Base-by-base conservation (phyloP, 1,140 invertebrate genomes). In the Ceratina australensis region DNA sequence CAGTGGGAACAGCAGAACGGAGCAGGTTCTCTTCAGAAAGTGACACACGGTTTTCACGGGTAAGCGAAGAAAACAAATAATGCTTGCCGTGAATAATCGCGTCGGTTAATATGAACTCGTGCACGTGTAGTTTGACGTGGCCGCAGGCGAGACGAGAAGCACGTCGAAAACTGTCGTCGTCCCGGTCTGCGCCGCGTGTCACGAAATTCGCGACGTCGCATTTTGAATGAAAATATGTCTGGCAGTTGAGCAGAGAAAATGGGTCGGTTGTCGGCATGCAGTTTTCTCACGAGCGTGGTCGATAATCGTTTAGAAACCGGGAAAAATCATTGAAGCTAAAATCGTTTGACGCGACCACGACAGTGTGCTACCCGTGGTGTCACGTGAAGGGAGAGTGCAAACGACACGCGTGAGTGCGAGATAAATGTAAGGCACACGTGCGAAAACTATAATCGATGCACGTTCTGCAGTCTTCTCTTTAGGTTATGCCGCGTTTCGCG, bases 11-110 rank as follows among this genome's bases (percentile, higher is more conserved):
- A 79, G 15, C 78, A 67, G 78, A 75, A 63, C 56, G 52, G 72
- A 60, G 49, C 49, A 61, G 72, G 16, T 60, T 59, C 76, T 80
- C 81, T 42, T 42, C 5, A 72, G 82, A 80, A 85, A 67, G 72
- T 85, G 80, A 71, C 69, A 69, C 72, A 75, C 76, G 75, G 24
- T 54, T 60, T 81, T 82, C 73, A 80, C 82, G 86, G 86, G 84
- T 87, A 88, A 88, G 86, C 81, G 71, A 68, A 85, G 72, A 57
- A 75, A 47, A 85, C 82, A 82, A 84, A 69, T 47, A 4, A 22
- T 71, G 22, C 20, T 4, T 26, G 15, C 7, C 22, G 2, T 13
- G 52, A 20, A 66, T 42, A 56, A 67, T 42, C 22, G 0, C 26
- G n/a, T 75, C 75, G 24, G 64, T 18, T 68, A 76, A 76, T 61